These are phyloP conservation scores for Xiphophorus couchianus DNA, from an alignment of 2,113 vertebrate species.

Conservation along the genomic window DNA sequence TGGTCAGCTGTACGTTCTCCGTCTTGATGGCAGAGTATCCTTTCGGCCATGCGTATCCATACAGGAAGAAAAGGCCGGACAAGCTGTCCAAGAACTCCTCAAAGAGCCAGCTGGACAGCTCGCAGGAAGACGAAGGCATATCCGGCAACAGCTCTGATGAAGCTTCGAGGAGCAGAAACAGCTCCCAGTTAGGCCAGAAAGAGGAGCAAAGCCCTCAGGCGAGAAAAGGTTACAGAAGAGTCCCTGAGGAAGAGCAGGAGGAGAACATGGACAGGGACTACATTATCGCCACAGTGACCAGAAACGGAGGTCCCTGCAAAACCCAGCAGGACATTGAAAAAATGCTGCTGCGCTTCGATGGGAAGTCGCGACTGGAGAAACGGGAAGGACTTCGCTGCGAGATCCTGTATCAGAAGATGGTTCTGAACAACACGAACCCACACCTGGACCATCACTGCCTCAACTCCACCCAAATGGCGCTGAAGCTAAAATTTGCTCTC, in stretches of 20 bases:
- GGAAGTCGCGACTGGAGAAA: conserved; percentile 55
- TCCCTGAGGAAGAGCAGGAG: neutral
- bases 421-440: conserved; percentile 66
- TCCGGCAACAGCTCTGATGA: conserved; percentile 25
- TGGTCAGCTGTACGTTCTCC: conserved; percentile 73
- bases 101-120: conserved; percentile 17
- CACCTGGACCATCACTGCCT: conserved; percentile 41
- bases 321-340: conserved; percentile 75
- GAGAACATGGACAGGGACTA: conserved; percentile 61
- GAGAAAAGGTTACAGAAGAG: conserved; percentile 7
- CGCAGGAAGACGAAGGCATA: conserved; percentile 20
- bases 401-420: conserved; percentile 75
- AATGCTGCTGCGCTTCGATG: conserved; percentile 69
- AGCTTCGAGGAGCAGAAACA: neutral
- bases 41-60: conserved; percentile 28
- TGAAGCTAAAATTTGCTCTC: conserved; percentile 73
- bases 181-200: neutral
- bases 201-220: neutral
- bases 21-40: conserved; percentile 78
- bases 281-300: conserved; percentile 60
- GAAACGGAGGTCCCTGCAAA: conserved; percentile 77
- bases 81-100: conserved; percentile 15
- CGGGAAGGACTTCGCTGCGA: conserved; percentile 73
- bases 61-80: conserved; percentile 38
- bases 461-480: conserved; percentile 54